These are phyloP conservation scores for Stenotaenia linearis DNA, from an alignment of 2,888 invertebrate genomes.

Conservation along the genomic window DNA sequence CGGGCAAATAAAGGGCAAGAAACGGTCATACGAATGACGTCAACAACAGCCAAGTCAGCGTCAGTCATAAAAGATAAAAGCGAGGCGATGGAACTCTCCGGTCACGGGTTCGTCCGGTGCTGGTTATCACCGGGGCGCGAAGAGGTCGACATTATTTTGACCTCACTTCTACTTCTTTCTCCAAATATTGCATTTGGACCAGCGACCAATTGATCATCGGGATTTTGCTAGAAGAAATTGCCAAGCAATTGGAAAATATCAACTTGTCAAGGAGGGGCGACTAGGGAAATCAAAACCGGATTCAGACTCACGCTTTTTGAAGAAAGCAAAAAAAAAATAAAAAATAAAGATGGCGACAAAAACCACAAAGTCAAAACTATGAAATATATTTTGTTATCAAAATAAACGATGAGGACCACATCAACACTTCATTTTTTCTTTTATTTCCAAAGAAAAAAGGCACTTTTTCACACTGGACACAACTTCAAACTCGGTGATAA, in stretches of 20 bases:
- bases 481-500: background rate
- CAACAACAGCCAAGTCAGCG: slow-evolving; percentile 17
- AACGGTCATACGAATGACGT: background rate
- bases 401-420: background rate
- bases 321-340: background rate
- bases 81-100: slow-evolving; percentile 1
- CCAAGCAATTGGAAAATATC: slow-evolving; percentile 26
- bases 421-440: slow-evolving; percentile 17
- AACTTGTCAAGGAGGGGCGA: slow-evolving; percentile 17
- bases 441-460: background rate
- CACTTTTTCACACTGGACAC: background rate
- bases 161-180: background rate
- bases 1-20: background rate
- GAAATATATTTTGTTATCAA: slow-evolving; percentile 22
- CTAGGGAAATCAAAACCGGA: slow-evolving; percentile 20
- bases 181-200: background rate
- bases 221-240: slow-evolving; percentile 15
- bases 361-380: slow-evolving; percentile 20
- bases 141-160: slow-evolving; percentile 17
- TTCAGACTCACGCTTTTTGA: background rate
- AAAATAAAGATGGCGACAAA: slow-evolving; percentile 8
- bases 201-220: slow-evolving; percentile 23
- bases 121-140: background rate
- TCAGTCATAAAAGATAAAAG: slow-evolving; percentile 26
- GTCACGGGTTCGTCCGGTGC: slow-evolving; percentile 18